Conservation (phyloP, 2,888 invertebrate genomes). For the Antitype chi region DNA sequence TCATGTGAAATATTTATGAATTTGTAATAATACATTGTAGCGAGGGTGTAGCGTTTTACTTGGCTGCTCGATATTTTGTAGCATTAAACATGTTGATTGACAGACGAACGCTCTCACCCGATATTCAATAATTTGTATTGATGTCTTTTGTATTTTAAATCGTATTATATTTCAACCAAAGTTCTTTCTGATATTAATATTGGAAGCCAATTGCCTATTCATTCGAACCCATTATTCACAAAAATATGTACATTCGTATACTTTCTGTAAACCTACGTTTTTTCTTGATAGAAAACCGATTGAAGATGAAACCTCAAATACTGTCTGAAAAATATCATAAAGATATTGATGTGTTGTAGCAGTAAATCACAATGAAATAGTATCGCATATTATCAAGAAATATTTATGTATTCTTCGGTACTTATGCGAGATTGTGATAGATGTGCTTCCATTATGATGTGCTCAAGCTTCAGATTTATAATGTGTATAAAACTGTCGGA, state of each 20-base stretch:
- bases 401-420: constrained; percentile 19
- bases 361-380: constrained; percentile 33
- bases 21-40: constrained; percentile 1
- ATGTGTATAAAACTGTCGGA: constrained; percentile 48
- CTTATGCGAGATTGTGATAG: constrained; percentile 28
- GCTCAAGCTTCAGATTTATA: constrained; percentile 42
- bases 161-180: neutral
- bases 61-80: constrained; percentile 10
- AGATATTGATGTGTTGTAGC: constrained; percentile 27
- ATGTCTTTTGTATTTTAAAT: constrained; percentile 27
- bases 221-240: neutral
- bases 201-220: neutral
- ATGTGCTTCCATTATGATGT: constrained; percentile 43
- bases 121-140: neutral
- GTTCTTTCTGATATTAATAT: constrained; percentile 1
- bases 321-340: constrained; percentile 20
- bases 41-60: neutral
- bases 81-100: constrained; percentile 1
- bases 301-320: constrained; percentile 8
- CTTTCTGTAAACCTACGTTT: neutral
- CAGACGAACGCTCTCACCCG: neutral
- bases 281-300: constrained; percentile 8
- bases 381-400: constrained; percentile 18
- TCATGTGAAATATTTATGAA: constrained; percentile 18
- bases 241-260: neutral